Percentiles rank a stretch among this genome's conserved stretches.
Conservation (phyloP, 2,113 vertebrate species). For the Caranx ignobilis region DNA sequence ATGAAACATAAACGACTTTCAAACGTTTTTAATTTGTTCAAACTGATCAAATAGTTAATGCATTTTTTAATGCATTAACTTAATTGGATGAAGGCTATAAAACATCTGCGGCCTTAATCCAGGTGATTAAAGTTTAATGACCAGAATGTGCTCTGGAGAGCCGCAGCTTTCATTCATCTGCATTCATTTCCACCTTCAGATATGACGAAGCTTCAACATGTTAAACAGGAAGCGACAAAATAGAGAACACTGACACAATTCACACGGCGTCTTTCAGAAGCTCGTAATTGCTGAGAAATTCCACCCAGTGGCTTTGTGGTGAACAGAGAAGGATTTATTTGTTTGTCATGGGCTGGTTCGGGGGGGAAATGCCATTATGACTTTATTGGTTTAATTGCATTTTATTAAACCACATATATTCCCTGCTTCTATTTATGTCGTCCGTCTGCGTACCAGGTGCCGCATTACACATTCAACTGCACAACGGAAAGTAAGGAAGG, state of each 20-base stretch:
- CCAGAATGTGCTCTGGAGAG: conserved; percentile 6
- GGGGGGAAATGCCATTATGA: conserved; percentile 45
- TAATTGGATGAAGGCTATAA: conserved; percentile 30
- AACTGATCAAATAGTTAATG: neutral
- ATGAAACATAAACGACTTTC: neutral
- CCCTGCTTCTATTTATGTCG: conserved; percentile 35
- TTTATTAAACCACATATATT: conserved; percentile 45
- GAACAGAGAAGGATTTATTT: conserved; percentile 44
- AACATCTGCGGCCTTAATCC: conserved; percentile 47
- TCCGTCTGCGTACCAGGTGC: conserved; percentile 45
- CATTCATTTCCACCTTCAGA: conserved; percentile 22
- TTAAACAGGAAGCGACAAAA: conserved; percentile 49
- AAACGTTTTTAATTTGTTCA: neutral
- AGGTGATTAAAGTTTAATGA: conserved; percentile 50
- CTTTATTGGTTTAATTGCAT: conserved; percentile 27
- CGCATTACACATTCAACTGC: neutral
- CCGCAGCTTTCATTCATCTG: conserved; percentile 31
- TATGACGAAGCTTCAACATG: conserved; percentile 31
- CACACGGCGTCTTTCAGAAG: conserved; percentile 7
- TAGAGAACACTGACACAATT: conserved; percentile 22
- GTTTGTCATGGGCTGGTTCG: conserved; percentile 28
- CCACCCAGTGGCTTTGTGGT: conserved; percentile 38
- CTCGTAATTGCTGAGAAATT: conserved; percentile 33
- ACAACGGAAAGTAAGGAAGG: conserved; percentile 1
- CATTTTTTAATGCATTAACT: conserved; percentile 21